Percentiles rank a stretch among this genome's conserved stretches.
These are phyloP conservation scores for Aphrophora alni DNA, from an alignment of 2,888 invertebrate genomes.

Conservation along the genomic window DNA sequence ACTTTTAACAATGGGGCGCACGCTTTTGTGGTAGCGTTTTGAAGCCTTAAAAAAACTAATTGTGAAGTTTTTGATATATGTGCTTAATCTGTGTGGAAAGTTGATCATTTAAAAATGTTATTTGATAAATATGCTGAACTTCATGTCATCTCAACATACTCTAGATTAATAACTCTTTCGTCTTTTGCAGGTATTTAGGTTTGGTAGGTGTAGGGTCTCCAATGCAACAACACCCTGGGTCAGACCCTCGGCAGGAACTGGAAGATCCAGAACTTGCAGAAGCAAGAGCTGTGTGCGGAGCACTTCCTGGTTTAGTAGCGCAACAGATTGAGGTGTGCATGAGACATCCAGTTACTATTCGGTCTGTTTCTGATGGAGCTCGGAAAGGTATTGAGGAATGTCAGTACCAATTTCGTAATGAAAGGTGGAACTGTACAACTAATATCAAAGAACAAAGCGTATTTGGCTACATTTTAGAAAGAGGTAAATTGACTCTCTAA, in stretches of 20 bases:
- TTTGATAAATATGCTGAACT: too few relatives aligned
- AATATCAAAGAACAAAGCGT: constrained; percentile 59
- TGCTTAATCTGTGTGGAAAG: too few relatives aligned
- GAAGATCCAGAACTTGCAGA: constrained; percentile 50
- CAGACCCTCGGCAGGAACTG: constrained; percentile 35
- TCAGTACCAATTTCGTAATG: constrained; percentile 83
- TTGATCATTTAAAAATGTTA: too few relatives aligned
- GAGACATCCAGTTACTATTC: constrained; percentile 80
- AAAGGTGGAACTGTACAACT: constrained; percentile 90
- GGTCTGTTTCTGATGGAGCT: constrained; percentile 85
- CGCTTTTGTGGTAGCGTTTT: too few relatives aligned
- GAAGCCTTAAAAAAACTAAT: too few relatives aligned
- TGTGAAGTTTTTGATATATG: too few relatives aligned
- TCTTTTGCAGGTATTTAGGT: constrained; percentile 54
- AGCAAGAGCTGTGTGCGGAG: constrained; percentile 54
- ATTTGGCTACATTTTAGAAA: constrained; percentile 61
- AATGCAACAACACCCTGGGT: constrained; percentile 48
- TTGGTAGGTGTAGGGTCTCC: constrained; percentile 54
- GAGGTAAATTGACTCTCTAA: constrained; percentile 58
- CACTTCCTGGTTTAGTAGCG: constrained; percentile 55
- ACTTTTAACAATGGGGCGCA: too few relatives aligned
- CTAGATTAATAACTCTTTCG: too few relatives aligned
- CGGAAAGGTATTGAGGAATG: constrained; percentile 85
- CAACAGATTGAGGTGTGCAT: constrained; percentile 75
- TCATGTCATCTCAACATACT: too few relatives aligned